Conservation (phyloP, 2,113 vertebrate genomes). For the Muntiacus reevesi region DNA sequence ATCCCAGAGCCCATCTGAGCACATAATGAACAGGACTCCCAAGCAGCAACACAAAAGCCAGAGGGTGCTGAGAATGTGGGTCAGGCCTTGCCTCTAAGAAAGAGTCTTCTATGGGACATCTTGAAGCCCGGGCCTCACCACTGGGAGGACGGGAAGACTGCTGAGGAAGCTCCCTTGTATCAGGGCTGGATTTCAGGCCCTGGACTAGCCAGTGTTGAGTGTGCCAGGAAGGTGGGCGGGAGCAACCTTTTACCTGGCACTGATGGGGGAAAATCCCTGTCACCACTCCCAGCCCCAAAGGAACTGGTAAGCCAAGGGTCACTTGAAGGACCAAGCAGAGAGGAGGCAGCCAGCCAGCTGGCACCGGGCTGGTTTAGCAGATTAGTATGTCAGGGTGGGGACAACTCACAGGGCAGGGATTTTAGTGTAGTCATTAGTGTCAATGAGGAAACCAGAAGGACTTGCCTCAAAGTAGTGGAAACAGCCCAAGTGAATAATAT, state of each 20-base stretch:
- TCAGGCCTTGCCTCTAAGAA: not conserved
- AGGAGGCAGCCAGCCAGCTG: not conserved
- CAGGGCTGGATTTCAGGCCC: not conserved
- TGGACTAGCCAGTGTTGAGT: not conserved
- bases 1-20: not conserved
- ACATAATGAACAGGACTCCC: not conserved
- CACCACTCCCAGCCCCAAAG: conserved; percentile 52
- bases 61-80: not conserved
- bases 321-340: conserved; percentile 10
- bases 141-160: not conserved
- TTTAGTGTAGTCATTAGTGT: conserved; percentile 58
- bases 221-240: not conserved
- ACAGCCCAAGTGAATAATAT: conserved; percentile 70
- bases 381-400: conserved; percentile 56
- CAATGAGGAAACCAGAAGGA: conserved; percentile 57
- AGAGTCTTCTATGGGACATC: not conserved
- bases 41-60: not conserved
- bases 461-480: conserved; percentile 65
- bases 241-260: not conserved
- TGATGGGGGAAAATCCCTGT: not conserved
- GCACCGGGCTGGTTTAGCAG: conserved; percentile 43
- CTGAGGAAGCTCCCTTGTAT: not conserved
- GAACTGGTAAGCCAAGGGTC: conserved; percentile 46
- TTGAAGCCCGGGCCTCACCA: not conserved
- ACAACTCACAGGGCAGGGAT: not conserved